Base-by-base conservation (phyloP, 2,797 vertebrate genomes). In the Acanthornis magna region DNA sequence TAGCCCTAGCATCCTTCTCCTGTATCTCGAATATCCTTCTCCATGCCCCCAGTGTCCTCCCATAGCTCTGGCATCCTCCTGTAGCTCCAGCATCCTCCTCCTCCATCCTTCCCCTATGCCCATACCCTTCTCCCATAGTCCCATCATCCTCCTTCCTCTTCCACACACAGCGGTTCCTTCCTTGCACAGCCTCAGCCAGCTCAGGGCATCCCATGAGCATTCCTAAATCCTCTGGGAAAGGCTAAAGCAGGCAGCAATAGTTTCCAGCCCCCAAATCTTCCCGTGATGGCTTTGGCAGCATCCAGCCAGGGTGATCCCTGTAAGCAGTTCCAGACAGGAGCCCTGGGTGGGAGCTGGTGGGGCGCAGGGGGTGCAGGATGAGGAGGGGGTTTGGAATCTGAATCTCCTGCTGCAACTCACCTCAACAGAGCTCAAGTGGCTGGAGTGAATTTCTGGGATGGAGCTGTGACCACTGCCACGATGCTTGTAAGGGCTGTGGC, bases 401-500 rank as follows among this genome's bases (percentile, higher is more conserved):
- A 18, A 27, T 62, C 2, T 8, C 34, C 60, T 5, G 0, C 58
- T 1, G 4, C 30, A 3, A 3, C 40, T 4, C 45, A 53, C 47
- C 30, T 77, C 6, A 2, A 25, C 66, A 60, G 62, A 83, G 15
- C 32, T 29, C 0, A 1, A 25, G 50, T 1, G 3, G 30, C 30
- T 3, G 2, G 23, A 4, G 7, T 13, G 10, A 29, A 42, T 21
- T 32, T 53, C 38, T 17, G 2, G 79, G 60, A 50, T 13, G 47
- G 75, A 77, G 23, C 36, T 0, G 0, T 8, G 4, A 13, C 16
- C 57, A 11, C 42, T 61, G 27, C 42, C 1, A 3, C n/a, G 38
- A 16, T 30, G 48, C 40, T 54, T 3, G 2, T 48, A 75, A 47
- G 29, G 40, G 17, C 50, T 76, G 45, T 1, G 9, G 22, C 40